These are phyloP conservation scores for Aphidius gifuensis DNA, from an alignment of 1,140 invertebrate species.

Conservation along the genomic window DNA sequence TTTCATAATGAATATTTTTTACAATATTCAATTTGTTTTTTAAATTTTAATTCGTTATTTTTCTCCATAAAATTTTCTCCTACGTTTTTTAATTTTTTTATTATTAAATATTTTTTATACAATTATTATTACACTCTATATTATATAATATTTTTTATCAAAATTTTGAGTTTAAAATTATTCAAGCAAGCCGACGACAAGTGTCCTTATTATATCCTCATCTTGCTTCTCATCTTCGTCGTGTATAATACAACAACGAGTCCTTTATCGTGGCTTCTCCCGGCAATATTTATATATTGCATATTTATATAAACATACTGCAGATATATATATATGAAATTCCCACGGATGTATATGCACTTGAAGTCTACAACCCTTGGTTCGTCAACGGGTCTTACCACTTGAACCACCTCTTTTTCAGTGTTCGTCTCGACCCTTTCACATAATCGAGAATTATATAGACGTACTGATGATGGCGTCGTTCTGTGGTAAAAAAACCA, in stretches of 20 bases:
- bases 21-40: no score
- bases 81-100: no score
- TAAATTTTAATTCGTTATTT: no score
- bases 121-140: no score
- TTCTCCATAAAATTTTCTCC: no score
- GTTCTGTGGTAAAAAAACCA: background rate
- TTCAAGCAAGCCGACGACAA: conserved; percentile 30
- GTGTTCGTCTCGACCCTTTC: background rate
- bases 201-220: conserved; percentile 42
- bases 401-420: conserved; percentile 6
- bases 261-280: conserved; percentile 22
- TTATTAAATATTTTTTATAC: no score
- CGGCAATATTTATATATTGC: no score
- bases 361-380: background rate
- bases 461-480: conserved; percentile 11
- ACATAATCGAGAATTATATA: conserved; percentile 8
- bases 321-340: background rate
- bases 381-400: conserved; percentile 5
- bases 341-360: conserved; percentile 30
- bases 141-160: no score
- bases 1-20: no score
- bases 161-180: conserved; percentile 19
- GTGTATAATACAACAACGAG: conserved; percentile 15
- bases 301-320: no score
- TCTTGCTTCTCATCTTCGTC: conserved; percentile 17